These are phyloP conservation scores for Drosophila bifasciata DNA, from an alignment of 1,140 invertebrate genomes.

Conservation along the genomic window DNA sequence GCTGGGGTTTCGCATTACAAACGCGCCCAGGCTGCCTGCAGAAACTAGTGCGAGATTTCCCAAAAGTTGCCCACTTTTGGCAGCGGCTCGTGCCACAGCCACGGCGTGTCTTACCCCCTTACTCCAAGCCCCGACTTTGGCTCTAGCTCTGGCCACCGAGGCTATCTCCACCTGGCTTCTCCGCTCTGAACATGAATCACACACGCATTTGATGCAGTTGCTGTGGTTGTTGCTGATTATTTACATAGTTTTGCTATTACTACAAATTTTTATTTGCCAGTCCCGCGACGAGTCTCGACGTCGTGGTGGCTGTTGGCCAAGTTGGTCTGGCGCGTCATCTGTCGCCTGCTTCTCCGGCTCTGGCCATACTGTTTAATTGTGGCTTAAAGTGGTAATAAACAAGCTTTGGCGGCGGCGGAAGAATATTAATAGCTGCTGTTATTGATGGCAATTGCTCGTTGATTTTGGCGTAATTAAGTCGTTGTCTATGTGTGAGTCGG, in stretches of 20 bases:
- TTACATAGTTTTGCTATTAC: constrained; percentile 83
- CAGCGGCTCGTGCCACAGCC: constrained; percentile 65
- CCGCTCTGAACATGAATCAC: constrained; percentile 72
- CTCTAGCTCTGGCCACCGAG: constrained; percentile 13
- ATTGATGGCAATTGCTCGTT: constrained; percentile 83
- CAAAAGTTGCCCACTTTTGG: constrained; percentile 67
- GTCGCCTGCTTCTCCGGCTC: constrained; percentile 40
- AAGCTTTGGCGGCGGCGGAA: constrained; percentile 65
- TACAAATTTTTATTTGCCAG: constrained; percentile 82
- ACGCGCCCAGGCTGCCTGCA: constrained; percentile 69
- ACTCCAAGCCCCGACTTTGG: constrained; percentile 10
- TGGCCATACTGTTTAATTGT: constrained; percentile 70
- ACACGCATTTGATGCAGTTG: constrained; percentile 62
- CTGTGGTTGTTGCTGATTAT: constrained; percentile 70
- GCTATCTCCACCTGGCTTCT: constrained; percentile 62
- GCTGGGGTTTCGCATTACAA: constrained; percentile 80
- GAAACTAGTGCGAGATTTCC: constrained; percentile 77
- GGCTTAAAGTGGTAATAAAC: constrained; percentile 79
- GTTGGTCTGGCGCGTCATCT: constrained; percentile 47
- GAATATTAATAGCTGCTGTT: constrained; percentile 83
- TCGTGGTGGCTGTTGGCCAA: constrained; percentile 15
- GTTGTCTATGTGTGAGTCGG: constrained; percentile 56
- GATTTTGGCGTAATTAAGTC: constrained; percentile 84
- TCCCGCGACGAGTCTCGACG: constrained; percentile 32
- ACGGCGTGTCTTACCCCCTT: background rate